Conservation (phyloP, 2,888 invertebrate species). For the Drosophila anceps region DNA sequence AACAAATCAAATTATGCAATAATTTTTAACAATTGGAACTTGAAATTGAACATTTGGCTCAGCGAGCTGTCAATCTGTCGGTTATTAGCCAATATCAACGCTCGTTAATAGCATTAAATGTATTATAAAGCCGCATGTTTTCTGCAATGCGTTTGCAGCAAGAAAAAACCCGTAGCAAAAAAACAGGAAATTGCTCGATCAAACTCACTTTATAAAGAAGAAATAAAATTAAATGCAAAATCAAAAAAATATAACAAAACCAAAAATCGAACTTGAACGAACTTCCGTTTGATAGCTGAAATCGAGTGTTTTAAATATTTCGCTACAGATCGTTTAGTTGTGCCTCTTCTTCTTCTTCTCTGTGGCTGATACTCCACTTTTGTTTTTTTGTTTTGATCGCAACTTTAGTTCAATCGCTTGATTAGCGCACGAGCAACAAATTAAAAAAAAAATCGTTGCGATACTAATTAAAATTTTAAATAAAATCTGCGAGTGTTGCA, state of each 20-base stretch:
- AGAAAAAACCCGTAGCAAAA: neutral
- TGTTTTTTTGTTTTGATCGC: slow-evolving; percentile 25
- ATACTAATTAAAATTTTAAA: slow-evolving; percentile 28
- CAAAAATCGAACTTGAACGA: slow-evolving; percentile 47
- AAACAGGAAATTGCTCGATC: slow-evolving; percentile 70
- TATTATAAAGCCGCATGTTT: slow-evolving; percentile 6
- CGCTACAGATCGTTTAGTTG: slow-evolving; percentile 7
- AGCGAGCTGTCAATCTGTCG: slow-evolving; percentile 6
- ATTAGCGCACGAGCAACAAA: slow-evolving; percentile 49
- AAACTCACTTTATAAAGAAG: neutral
- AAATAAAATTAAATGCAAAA: slow-evolving; percentile 5
- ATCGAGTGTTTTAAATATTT: slow-evolving; percentile 27
- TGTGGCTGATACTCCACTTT: neutral
- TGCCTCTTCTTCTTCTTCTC: slow-evolving; percentile 19
- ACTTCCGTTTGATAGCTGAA: slow-evolving; percentile 70
- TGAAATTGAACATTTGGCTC: slow-evolving; percentile 1
- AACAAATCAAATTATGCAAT: slow-evolving; percentile 6
- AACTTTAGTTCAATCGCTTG: slow-evolving; percentile 52
- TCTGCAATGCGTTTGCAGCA: slow-evolving; percentile 4
- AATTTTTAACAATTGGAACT: neutral
- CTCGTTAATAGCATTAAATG: slow-evolving; percentile 22
- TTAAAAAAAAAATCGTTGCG: slow-evolving; percentile 26
- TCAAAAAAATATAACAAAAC: slow-evolving; percentile 22
- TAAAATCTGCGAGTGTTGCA: slow-evolving; percentile 27
- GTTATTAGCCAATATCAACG: slow-evolving; percentile 41